Evolutionary conservation across 1,140 invertebrate genomes (phyloP).

Genomic region (Drosophila trapezifrons): DNA sequence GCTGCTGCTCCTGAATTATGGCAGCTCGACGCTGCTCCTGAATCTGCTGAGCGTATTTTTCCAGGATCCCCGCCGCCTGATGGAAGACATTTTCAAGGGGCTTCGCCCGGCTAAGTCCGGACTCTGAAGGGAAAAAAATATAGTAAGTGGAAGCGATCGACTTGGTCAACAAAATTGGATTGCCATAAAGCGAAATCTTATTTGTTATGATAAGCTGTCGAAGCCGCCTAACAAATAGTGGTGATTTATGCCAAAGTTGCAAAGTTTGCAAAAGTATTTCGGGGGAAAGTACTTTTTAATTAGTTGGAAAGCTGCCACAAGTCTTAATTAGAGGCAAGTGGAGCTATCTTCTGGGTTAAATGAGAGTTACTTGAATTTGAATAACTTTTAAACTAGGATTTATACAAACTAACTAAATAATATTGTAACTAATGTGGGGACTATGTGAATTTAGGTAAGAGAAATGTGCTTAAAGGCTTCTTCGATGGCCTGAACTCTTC

Average conservation of each 20-base stretch:
- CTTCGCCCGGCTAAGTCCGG: constrained; percentile 3
- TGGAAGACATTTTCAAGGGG: constrained; percentile 27
- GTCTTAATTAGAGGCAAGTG: not conserved
- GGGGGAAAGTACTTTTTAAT: constrained; percentile 9
- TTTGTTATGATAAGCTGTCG: constrained; percentile 21
- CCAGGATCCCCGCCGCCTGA: constrained; percentile 3
- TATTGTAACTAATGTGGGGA: too few relatives aligned
- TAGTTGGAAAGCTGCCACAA: not conserved
- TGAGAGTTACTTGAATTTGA: not conserved
- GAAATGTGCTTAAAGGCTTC: not conserved
- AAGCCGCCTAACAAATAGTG: not conserved
- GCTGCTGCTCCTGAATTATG: constrained; percentile 38
- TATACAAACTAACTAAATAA: too few relatives aligned
- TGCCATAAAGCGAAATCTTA: constrained; percentile 28
- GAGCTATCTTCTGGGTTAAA: not conserved
- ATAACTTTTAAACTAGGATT: too few relatives aligned
- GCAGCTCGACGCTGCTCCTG: constrained; percentile 10
- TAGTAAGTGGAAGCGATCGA: constrained; percentile 15
- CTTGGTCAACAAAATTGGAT: constrained; percentile 27
- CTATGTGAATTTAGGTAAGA: not conserved
- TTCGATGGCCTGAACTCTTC: not conserved
- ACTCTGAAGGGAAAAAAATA: not conserved
- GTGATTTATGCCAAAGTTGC: constrained; percentile 3
- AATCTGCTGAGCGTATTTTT: constrained; percentile 2
- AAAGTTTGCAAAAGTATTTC: constrained; percentile 1